A percentile compares a stretch with the other conserved stretches of the same genome.
Conservation (phyloP, 2,113 vertebrate genomes). For the Petroica traversi region DNA sequence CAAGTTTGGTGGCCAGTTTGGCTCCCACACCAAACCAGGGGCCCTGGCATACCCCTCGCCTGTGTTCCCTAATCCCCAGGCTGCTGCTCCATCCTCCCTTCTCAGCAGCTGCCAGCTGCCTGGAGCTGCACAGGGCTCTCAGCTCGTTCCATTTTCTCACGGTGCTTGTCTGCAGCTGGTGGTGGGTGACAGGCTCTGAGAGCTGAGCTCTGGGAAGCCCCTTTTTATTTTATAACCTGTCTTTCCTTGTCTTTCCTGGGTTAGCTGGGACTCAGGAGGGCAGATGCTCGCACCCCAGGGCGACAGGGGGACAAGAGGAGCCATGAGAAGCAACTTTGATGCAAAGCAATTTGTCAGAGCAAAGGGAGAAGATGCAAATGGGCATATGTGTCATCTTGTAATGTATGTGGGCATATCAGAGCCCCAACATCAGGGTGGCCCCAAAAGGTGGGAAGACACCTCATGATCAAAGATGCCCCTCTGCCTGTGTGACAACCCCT, state of each 20-base stretch:
- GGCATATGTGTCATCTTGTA: not conserved
- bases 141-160: not conserved
- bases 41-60: not conserved
- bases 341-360: not conserved
- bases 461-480: not conserved
- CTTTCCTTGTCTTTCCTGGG: not conserved
- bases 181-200: not conserved
- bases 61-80: not conserved
- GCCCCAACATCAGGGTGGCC: not conserved
- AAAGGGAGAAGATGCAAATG: not conserved
- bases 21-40: not conserved
- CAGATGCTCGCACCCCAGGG: not conserved
- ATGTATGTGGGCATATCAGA: not conserved
- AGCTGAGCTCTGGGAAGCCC: not conserved
- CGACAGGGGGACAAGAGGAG: not conserved
- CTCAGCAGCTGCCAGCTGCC: not conserved
- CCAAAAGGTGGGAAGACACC: not conserved
- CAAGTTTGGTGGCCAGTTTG: not conserved
- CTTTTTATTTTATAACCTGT: not conserved
- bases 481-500: not conserved
- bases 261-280: not conserved
- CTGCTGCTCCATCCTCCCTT: fast-evolving
- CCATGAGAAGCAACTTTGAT: not conserved
- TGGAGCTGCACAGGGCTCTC: not conserved
- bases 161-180: not conserved